A percentile compares a stretch with the other conserved stretches of the same genome.
Conservation (phyloP, 2,888 invertebrate genomes). For the Nudaria mundana region DNA sequence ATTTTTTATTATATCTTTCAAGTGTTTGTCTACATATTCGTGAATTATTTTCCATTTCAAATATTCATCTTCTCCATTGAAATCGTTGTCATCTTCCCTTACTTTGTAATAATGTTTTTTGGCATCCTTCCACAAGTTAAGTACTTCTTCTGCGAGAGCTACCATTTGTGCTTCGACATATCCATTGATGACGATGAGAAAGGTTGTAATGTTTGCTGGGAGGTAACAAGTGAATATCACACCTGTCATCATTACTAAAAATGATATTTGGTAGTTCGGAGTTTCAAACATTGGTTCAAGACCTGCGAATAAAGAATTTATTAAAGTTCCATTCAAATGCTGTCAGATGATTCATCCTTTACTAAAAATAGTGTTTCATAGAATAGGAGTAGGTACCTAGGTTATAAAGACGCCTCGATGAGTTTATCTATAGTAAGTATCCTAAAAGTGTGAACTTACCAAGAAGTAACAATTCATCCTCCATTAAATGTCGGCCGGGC, state of each 20-base stretch:
- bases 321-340: too few species aligned
- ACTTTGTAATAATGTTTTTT: neutral
- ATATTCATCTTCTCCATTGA: neutral
- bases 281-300: slow-evolving; percentile 14
- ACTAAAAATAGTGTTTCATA: too few species aligned
- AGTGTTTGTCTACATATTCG: slow-evolving; percentile 2
- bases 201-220: slow-evolving; percentile 9
- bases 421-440: too few species aligned
- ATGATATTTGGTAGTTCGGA: slow-evolving; percentile 15
- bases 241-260: neutral
- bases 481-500: slow-evolving; percentile 51
- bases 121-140: slow-evolving; percentile 10
- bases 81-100: neutral
- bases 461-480: slow-evolving; percentile 44
- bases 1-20: slow-evolving; percentile 27
- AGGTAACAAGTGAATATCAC: slow-evolving; percentile 10
- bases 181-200: slow-evolving; percentile 15
- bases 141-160: slow-evolving; percentile 14
- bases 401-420: too few species aligned
- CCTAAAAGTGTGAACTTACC: slow-evolving; percentile 31
- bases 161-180: slow-evolving; percentile 14
- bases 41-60: slow-evolving; percentile 5
- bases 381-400: too few species aligned
- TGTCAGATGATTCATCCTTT: too few species aligned
- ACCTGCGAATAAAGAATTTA: slow-evolving; percentile 2